Conservation (phyloP, 2,113 vertebrate genomes). For the Nyctibius bracteatus region DNA sequence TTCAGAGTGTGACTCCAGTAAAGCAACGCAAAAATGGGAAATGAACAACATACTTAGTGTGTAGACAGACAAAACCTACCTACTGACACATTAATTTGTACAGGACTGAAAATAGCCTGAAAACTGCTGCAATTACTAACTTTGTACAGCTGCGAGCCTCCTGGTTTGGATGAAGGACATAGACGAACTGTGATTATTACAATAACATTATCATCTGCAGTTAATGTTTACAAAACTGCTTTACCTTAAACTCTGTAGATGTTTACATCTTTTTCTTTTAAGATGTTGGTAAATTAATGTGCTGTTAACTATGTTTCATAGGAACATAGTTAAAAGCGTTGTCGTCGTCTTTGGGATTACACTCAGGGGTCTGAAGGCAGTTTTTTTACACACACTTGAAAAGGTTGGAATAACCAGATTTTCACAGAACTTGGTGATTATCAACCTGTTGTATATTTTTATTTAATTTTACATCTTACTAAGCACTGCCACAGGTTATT, state of each 20-base stretch:
- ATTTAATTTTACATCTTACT: constrained; percentile 76
- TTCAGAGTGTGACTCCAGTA: constrained; percentile 88
- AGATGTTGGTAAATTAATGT: constrained; percentile 73
- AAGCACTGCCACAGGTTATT: constrained; percentile 81
- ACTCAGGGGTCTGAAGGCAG: constrained; percentile 86
- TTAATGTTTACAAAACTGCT: constrained; percentile 86
- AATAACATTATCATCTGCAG: constrained; percentile 77
- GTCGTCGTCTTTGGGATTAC: constrained; percentile 80
- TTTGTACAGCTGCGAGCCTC: constrained; percentile 74
- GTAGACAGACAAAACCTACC: constrained; percentile 73
- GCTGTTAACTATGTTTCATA: constrained; percentile 69
- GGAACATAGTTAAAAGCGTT: constrained; percentile 70
- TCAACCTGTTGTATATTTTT: constrained; percentile 76
- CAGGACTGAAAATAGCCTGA: constrained; percentile 77
- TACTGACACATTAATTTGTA: constrained; percentile 51
- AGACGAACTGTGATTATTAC: constrained; percentile 74
- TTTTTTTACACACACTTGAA: constrained; percentile 83
- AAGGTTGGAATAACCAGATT: constrained; percentile 78
- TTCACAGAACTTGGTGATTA: constrained; percentile 68
- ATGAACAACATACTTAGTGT: constrained; percentile 97
- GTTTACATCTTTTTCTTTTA: constrained; percentile 84
- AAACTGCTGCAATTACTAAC: constrained; percentile 78
- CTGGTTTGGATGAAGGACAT: constrained; percentile 70
- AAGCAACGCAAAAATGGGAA: constrained; percentile 94
- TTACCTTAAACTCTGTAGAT: constrained; percentile 86